phyloP scores from a whole-genome alignment of 1,140 invertebrate genomes.

The Saxidomus purpurata region DNA sequence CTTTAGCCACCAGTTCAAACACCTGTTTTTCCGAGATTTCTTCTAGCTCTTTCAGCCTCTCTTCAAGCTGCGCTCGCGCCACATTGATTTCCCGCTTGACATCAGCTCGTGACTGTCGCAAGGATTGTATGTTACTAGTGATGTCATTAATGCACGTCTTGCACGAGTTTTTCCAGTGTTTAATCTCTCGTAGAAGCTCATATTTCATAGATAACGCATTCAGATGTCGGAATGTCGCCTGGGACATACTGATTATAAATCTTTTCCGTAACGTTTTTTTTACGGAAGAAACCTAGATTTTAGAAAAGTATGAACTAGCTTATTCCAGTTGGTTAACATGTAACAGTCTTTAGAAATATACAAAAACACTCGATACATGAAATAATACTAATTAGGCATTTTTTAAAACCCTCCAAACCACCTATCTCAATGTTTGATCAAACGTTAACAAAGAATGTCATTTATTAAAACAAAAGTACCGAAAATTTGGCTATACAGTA shows the following conservation, averaged over 20 bases:
- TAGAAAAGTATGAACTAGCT: too few relatives aligned
- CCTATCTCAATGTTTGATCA: not conserved
- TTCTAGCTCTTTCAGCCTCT: slow-evolving; percentile 23
- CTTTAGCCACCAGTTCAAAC: not conserved
- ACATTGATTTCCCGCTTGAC: slow-evolving; percentile 38
- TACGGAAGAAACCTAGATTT: too few relatives aligned
- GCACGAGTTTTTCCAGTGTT: slow-evolving; percentile 49
- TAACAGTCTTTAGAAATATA: too few relatives aligned
- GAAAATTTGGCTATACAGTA: not conserved
- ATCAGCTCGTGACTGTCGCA: slow-evolving; percentile 25
- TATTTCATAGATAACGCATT: slow-evolving; percentile 42
- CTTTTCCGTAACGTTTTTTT: too few relatives aligned
- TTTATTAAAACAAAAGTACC: not conserved
- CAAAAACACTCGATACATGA: not conserved
- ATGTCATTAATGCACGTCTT: slow-evolving; percentile 6
- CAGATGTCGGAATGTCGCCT: slow-evolving; percentile 30
- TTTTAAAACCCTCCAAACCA: not conserved
- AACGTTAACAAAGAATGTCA: not conserved
- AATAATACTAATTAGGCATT: not conserved
- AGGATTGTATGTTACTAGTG: not conserved
- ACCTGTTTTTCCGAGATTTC: not conserved
- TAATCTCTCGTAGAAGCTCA: slow-evolving; percentile 41
- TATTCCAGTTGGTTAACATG: too few relatives aligned
- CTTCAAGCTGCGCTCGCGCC: slow-evolving; percentile 34
- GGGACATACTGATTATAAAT: slow-evolving; percentile 9